Evolutionary conservation across 2,113 vertebrate species (phyloP), one percentile per base, ranked within the genome.

Genomic region (Ranitomeya imitator): DNA sequence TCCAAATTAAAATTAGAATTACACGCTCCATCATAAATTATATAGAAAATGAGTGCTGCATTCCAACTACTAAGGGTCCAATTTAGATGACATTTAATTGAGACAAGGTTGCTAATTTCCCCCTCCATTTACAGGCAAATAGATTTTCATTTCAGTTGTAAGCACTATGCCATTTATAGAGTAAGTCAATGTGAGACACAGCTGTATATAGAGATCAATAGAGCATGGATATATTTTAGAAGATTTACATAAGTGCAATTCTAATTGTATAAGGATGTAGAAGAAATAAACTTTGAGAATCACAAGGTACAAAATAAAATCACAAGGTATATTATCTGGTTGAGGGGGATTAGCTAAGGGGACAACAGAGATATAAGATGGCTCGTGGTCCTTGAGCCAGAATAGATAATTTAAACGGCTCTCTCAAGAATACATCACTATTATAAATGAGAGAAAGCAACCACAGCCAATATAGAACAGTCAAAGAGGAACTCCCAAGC

Each of bases 1-100:
- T 82, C 79, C 10, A 82, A 82, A 31, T 60, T 14, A 31, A 63
- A 82, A 63, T 67, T 51, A 19, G 31, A 83, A 83, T 18, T 52
- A 45, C 3, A 51, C 18, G 6, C 31, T 67, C 60, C 16, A n/a
- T 52, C 21, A 83, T 83, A 67, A n/a, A 65, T 82, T 82, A 63
- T 82, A 15, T 45, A 52, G 73, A 8, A 81, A 81, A 60, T n/a
- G 12, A 63, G 10, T 5, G n/a, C 8, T 14, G 61, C n/a, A 83
- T 67, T 54, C 14, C 55, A 15, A 69, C 55, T 69, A 10, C 14
- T 81, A 31, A 7, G 26, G 26, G 23, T 78, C 57, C n/a, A 76
- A 81, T 37, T 1, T 9, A 18, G 6, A 59, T 15, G n/a, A 52
- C 26, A 23, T 65, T n/a, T 83, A 8, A 69, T 69, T 67, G 45